Conservation (phyloP, 2,888 invertebrate species). For the Sphaeridia pumilis region DNA sequence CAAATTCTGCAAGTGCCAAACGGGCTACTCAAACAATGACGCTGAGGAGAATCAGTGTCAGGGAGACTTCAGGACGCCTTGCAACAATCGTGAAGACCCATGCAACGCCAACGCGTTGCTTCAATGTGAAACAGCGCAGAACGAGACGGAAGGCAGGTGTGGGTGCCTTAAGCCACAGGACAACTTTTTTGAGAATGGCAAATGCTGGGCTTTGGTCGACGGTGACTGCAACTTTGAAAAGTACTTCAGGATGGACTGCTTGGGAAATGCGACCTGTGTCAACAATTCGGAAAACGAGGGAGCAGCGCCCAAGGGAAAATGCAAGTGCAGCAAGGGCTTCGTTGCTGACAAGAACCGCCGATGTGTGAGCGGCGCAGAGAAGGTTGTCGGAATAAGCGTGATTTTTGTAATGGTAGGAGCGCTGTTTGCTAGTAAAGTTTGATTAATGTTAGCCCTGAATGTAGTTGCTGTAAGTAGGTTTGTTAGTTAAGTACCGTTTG, state of each 20-base stretch:
- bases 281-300: background rate
- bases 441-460: too few species aligned
- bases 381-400: background rate
- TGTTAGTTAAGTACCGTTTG: too few species aligned
- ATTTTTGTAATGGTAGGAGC: background rate
- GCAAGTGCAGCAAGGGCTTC: constrained; percentile 8
- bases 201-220: constrained; percentile 8
- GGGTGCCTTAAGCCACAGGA: constrained; percentile 7
- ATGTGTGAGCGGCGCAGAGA: background rate
- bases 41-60: background rate
- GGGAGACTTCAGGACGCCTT: constrained; percentile 7
- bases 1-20: constrained; percentile 4
- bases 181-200: constrained; percentile 7
- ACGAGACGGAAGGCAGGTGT: constrained; percentile 4
- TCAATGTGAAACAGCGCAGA: background rate
- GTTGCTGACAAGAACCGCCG: background rate
- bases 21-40: background rate
- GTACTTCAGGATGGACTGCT: constrained; percentile 2
- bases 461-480: too few species aligned
- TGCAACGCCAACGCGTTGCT: constrained; percentile 9
- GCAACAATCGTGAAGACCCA: background rate
- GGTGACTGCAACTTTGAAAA: background rate
- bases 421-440: too few species aligned
- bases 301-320: constrained; percentile 1
- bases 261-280: constrained; percentile 1